Conservation (phyloP, 2,113 vertebrate species). For the Otocyon megalotis region DNA sequence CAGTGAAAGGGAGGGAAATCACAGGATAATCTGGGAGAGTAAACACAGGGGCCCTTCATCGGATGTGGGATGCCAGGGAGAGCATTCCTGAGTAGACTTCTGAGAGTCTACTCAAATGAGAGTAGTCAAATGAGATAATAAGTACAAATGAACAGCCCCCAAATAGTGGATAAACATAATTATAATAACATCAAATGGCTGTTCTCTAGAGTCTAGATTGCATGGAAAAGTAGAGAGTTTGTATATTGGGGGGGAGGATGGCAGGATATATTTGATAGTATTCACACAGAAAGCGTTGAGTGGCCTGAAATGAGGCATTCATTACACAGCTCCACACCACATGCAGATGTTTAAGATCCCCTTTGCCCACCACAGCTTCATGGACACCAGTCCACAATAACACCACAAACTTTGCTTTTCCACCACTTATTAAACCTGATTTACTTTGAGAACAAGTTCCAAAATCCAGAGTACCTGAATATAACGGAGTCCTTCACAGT, state of each 20-base stretch:
- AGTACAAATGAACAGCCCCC: not conserved
- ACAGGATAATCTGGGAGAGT: not conserved
- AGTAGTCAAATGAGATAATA: not conserved
- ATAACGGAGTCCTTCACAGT: not conserved
- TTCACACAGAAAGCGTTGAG: not conserved
- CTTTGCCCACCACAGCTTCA: accelerated
- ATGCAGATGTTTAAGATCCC: not conserved
- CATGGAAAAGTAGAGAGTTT: not conserved
- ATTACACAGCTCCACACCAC: not conserved
- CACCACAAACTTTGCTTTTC: not conserved
- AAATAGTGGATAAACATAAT: not conserved
- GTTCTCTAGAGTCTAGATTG: not conserved
- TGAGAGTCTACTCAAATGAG: not conserved
- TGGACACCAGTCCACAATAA: not conserved
- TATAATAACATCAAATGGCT: not conserved
- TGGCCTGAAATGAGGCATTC: not conserved
- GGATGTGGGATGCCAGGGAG: not conserved
- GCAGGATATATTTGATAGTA: not conserved
- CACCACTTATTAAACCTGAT: not conserved
- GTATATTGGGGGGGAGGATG: accelerated
- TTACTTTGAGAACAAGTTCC: not conserved
- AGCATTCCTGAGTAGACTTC: not conserved
- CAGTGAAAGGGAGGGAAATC: not conserved
- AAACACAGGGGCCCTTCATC: not conserved
- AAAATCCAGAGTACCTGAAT: not conserved